Base-by-base conservation (phyloP, 2,888 invertebrate genomes). In the Drosophila nr. medialis region DNA sequence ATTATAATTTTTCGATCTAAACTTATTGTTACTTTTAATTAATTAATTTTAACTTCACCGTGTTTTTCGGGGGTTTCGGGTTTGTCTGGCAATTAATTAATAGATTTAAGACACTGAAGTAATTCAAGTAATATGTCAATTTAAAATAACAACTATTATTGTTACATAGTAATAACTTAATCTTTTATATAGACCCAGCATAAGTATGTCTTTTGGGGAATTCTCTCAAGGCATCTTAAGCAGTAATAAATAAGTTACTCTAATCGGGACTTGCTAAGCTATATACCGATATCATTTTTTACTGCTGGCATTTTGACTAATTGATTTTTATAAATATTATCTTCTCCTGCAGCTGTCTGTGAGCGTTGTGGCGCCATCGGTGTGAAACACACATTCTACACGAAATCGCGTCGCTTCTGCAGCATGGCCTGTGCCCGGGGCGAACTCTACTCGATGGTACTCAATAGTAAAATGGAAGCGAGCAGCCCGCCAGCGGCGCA, bases 361-460 rank as follows among this genome's bases (percentile, higher is more conserved):
- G 96, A 96, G 92, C 96, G 96, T 92, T 97, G 97, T 92, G 97
- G 97, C 55, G 96, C 96, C 24, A 96, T 97, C 78, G 97, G 97
- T 56, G 96, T 97, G 34, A 96, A 96, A 90, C 97, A 97, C 92
- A 96, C 97, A 18, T 97, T 97, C 93, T 97, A 97, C 91, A 97
- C 97, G 18, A 96, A 96, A 92, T 96, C 96, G 77, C 94, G 97
- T 70, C 94, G 96, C 76, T 97, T 96, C 93, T 97, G 97, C 92
- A 97, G 96, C 91, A 95, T 96, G 93, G 95, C 96, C 27, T 97
- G 97, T 93, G 96, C 96, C 11, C 94, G 96, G 53, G 94, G 94
- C 42, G 93, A 93, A 75, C 83, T 93, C 30, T 93, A 92, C 71
- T 92, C 92, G 38, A 81, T 92, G 77, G 92, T 93, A 55, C 89